Percentiles rank a stretch among this genome's conserved stretches.
Evolutionary conservation across 2,113 vertebrate genomes (phyloP).

Genomic region (Xenopus tropicalis): DNA sequence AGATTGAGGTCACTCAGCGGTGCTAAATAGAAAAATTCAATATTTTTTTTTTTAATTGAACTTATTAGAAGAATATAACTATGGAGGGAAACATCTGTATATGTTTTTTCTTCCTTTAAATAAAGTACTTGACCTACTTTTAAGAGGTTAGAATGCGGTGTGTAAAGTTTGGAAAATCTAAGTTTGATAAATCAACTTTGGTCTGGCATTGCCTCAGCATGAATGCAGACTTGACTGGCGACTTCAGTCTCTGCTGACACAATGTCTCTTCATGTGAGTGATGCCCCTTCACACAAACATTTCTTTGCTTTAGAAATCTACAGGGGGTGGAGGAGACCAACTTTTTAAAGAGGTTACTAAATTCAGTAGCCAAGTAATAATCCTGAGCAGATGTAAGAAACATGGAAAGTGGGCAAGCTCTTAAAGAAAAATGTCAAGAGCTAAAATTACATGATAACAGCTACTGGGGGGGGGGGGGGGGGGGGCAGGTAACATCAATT

Average conservation of each 20-base stretch:
- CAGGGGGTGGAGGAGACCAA: constrained; percentile 36
- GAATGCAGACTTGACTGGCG: constrained; percentile 22
- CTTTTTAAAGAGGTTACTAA: constrained; percentile 39
- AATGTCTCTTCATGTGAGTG: constrained; percentile 38
- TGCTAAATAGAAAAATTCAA: too few species aligned
- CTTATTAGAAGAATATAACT: too few species aligned
- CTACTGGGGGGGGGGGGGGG: not conserved
- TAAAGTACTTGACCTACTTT: constrained; percentile 11
- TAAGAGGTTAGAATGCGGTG: not conserved
- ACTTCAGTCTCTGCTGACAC: constrained; percentile 39
- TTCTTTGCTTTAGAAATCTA: constrained; percentile 32
- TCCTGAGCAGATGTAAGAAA: constrained; percentile 38
- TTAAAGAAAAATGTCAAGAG: constrained; percentile 42
- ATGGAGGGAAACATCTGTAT: not conserved
- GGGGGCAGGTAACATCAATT: constrained; percentile 30
- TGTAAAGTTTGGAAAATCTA: constrained; percentile 9
- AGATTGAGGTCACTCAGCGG: too few species aligned
- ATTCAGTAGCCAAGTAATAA: constrained; percentile 43
- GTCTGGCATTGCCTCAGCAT: constrained; percentile 19
- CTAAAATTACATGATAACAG: constrained; percentile 31
- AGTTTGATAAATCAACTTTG: constrained; percentile 18
- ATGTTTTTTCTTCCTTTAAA: not conserved
- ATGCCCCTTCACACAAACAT: constrained; percentile 43
- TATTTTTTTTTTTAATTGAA: too few species aligned
- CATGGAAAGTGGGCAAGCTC: constrained; percentile 34